Evolutionary conservation across 2,113 vertebrate species (phyloP).

Genomic region (Istiophorus platypterus): DNA sequence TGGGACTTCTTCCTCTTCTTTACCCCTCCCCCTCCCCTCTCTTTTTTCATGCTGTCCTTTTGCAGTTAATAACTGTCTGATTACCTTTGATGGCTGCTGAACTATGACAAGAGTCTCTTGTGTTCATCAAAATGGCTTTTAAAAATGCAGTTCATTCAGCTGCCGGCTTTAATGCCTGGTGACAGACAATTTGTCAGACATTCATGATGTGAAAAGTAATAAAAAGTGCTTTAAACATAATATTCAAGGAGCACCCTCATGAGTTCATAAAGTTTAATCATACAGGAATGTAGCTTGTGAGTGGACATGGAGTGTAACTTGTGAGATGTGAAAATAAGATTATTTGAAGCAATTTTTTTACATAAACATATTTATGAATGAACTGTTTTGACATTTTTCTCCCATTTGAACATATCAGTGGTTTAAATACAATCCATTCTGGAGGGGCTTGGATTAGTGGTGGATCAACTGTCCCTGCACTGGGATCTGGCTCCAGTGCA

Average conservation of each 20-base stretch:
- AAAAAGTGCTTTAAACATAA: not conserved
- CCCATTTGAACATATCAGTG: not conserved
- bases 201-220: constrained; percentile 16
- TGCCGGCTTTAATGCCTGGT: constrained; percentile 26
- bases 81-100: constrained; percentile 65
- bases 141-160: constrained; percentile 52
- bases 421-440: constrained; percentile 56
- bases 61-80: constrained; percentile 51
- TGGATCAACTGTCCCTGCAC: constrained; percentile 60
- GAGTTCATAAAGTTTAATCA: not conserved
- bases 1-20: constrained; percentile 46
- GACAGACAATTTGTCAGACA: constrained; percentile 31
- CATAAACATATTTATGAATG: too few species aligned
- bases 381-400: constrained; percentile 17
- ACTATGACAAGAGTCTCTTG: constrained; percentile 58
- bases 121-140: constrained; percentile 67
- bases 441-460: constrained; percentile 57
- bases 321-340: too few species aligned
- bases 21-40: not conserved
- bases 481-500: constrained; percentile 49
- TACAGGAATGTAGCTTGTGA: not conserved
- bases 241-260: not conserved
- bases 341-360: too few species aligned
- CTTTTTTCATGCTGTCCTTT: constrained; percentile 29
- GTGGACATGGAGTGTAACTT: too few species aligned